Evolutionary conservation across 2,113 vertebrate genomes (phyloP).

Genomic region (Ranitomeya imitator): DNA sequence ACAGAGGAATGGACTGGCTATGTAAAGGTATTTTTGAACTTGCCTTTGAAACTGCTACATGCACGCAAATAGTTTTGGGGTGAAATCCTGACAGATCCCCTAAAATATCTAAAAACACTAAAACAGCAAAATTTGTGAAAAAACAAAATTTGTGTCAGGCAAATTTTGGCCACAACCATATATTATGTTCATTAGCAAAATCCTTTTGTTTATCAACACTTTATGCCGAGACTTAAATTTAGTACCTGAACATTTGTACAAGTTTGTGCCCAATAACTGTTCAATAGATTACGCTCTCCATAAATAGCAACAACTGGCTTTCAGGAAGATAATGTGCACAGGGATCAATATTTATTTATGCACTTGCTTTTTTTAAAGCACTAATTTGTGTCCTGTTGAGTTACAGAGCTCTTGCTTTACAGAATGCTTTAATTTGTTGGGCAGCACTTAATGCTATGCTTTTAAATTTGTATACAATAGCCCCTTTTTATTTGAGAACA

Average conservation of each 20-base stretch:
- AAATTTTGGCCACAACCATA: too few relatives aligned
- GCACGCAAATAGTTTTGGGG: too few relatives aligned
- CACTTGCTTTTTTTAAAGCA: not conserved
- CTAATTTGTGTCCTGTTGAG: slow-evolving; percentile 25
- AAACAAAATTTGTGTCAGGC: too few relatives aligned
- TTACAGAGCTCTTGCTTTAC: slow-evolving; percentile 19
- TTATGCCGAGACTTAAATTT: not conserved
- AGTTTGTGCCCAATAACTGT: slow-evolving; percentile 1
- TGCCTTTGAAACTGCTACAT: too few relatives aligned
- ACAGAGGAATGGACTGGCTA: too few relatives aligned
- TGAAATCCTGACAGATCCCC: too few relatives aligned
- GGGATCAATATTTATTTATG: slow-evolving; percentile 36
- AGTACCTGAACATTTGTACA: slow-evolving; percentile 1
- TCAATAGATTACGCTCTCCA: slow-evolving; percentile 19
- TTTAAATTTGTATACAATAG: not conserved
- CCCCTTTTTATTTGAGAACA: not conserved
- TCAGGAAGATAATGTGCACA: slow-evolving; percentile 18
- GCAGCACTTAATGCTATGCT: slow-evolving; percentile 9
- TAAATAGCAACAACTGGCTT: not conserved
- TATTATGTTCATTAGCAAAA: not conserved
- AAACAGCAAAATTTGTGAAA: too few relatives aligned
- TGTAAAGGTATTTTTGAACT: too few relatives aligned
- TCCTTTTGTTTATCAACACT: not conserved
- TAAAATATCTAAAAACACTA: too few relatives aligned
- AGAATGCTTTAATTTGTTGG: slow-evolving; percentile 24